Percentiles rank a stretch among this genome's conserved stretches.
Conservation (phyloP, 2,797 vertebrate genomes). For the Chiroxiphia lanceolata region DNA sequence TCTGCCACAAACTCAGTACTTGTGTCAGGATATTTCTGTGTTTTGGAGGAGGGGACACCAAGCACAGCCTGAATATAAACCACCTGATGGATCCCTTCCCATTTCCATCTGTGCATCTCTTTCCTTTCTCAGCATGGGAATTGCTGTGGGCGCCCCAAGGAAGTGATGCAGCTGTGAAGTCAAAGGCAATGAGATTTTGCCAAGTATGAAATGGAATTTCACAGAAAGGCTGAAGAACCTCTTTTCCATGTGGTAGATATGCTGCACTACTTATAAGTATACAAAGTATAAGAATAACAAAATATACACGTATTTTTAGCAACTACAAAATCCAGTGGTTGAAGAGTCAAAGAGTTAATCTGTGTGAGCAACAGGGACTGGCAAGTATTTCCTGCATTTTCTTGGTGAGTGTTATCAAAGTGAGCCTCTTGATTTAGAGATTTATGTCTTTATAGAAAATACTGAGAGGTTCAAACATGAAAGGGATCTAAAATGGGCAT, state of each 20-base stretch:
- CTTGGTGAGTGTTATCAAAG: neutral
- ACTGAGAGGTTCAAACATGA: neutral
- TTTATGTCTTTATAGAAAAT: neutral
- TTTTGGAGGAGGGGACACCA: neutral
- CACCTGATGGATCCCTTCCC: neutral
- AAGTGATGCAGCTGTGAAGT: neutral
- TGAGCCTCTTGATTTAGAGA: neutral
- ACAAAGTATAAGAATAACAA: neutral
- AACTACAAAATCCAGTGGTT: neutral
- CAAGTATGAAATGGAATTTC: conserved; percentile 8
- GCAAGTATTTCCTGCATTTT: neutral
- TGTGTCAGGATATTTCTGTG: neutral
- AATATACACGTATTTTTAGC: fast-evolving
- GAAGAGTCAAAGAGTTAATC: neutral
- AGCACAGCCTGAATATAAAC: neutral
- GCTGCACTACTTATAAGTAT: neutral
- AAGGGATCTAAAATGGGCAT: neutral
- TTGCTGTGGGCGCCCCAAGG: neutral
- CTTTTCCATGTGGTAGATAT: neutral
- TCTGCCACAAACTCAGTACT: neutral
- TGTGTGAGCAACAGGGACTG: neutral
- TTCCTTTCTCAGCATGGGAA: neutral
- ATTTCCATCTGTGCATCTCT: neutral
- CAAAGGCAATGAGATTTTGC: neutral
- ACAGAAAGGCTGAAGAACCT: neutral